Evolutionary conservation across 2,888 invertebrate species (phyloP), one percentile per base, ranked within the genome.

Genomic region (Meloe dianella): DNA sequence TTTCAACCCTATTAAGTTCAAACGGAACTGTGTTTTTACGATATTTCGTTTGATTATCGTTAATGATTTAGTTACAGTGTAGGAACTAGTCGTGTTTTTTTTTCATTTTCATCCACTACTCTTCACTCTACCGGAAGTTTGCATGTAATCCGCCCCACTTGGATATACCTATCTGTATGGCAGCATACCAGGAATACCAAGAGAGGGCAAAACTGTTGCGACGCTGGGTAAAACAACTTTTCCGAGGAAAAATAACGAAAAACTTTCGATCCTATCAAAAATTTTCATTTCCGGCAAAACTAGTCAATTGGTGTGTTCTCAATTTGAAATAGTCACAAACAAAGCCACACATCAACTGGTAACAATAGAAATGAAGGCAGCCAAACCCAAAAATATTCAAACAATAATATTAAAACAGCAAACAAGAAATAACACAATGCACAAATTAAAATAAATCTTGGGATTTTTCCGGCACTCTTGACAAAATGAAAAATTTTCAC

Each of bases 321-420:
- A 90, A 88, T 85, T 86, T 87, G 87, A 88, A 90, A 91, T 90
- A 92, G 90, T 88, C 89, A 89, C 81, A 84, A 85, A 84, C n/a
- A n/a, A 80, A 84, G 83, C 86, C 86, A 88, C 86, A 90, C 89
- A 88, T 89, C 89, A 88, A 88, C 91, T 89, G 90, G 47, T 86
- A 84, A 86, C 92, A 92, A 93, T 93, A 93, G 92, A 79, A 80
- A 88, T 90, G 91, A 91, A 91, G 91, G 92, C 91, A 89, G 87
- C 85, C 84, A 85, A 85, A 82, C 81, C 84, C 68, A 66, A 83
- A 84, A 82, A 82, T 85, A 85, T 85, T 85, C 84, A 84, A 84
- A 83, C 68, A 74, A 73, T 38, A 30, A 38, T 72, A 59, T 65
- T 60, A 61, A 56, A 66, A 71, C 35, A 60, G 41, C 41, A 14